Evolutionary conservation across 1,140 invertebrate genomes (phyloP).

Genomic region (Pygmarrhopalites habei): DNA sequence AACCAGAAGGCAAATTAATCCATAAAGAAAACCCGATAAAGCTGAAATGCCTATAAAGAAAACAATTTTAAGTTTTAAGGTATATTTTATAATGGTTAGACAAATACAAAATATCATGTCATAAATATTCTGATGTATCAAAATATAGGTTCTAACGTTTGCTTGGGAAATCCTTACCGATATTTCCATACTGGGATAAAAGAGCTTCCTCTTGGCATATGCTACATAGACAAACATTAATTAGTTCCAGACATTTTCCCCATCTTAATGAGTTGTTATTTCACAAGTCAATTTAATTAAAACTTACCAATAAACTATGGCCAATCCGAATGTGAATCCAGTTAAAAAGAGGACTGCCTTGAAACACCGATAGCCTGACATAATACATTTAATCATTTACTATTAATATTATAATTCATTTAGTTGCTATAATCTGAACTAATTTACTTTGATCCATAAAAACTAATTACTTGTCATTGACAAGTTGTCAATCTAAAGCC

Average conservation of each 20-base stretch:
- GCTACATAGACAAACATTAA: too few species aligned
- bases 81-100: conserved; percentile 11
- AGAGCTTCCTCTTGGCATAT: conserved; percentile 68
- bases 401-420: not conserved
- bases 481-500: too few species aligned
- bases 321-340: conserved; percentile 74
- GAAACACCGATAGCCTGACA: not conserved
- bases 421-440: not conserved
- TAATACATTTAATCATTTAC: not conserved
- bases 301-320: conserved; percentile 71
- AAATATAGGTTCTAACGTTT: not conserved
- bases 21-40: conserved; percentile 61
- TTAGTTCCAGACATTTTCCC: too few species aligned
- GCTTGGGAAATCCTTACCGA: conserved; percentile 46
- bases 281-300: too few species aligned
- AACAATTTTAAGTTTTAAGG: not conserved
- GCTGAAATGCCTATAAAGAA: conserved; percentile 27
- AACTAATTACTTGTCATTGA: too few species aligned
- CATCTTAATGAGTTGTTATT: too few species aligned
- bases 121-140: not conserved
- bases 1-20: conserved; percentile 70
- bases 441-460: not conserved
- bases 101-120: not conserved
- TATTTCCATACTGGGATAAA: conserved; percentile 65
- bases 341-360: not conserved